A percentile compares a stretch with the other conserved stretches of the same genome.
These are phyloP conservation scores for Dascyllus trimaculatus DNA, from an alignment of 2,113 vertebrate genomes.

Conservation along the genomic window DNA sequence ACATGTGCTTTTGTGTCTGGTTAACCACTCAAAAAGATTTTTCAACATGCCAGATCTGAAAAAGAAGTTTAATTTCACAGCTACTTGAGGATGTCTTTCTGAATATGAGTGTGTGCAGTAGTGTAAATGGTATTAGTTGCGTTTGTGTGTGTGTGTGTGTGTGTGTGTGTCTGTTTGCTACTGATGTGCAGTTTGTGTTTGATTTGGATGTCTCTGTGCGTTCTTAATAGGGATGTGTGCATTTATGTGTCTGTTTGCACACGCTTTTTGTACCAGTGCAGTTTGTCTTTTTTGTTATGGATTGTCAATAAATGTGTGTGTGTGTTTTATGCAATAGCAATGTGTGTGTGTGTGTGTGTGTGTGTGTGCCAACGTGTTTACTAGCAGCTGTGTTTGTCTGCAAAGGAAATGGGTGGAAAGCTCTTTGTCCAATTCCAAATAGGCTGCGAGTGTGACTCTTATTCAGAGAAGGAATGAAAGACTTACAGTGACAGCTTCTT, in stretches of 20 bases:
- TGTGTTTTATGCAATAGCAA: constrained; percentile 1
- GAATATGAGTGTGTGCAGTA: constrained; percentile 41
- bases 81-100: constrained; percentile 73
- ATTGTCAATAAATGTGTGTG: constrained; percentile 50
- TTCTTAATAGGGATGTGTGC: constrained; percentile 17
- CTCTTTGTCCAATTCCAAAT: constrained; percentile 67
- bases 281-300: constrained; percentile 44
- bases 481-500: constrained; percentile 57
- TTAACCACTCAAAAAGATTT: constrained; percentile 69
- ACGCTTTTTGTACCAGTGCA: constrained; percentile 11
- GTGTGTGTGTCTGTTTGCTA: constrained; percentile 3
- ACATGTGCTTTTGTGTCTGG: constrained; percentile 64
- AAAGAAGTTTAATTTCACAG: constrained; percentile 80
- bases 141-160: not conserved
- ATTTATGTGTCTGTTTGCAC: constrained; percentile 26
- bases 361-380: constrained; percentile 41
- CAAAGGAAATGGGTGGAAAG: constrained; percentile 63
- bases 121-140: constrained; percentile 41
- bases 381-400: constrained; percentile 80
- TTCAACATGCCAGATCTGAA: constrained; percentile 64
- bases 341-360: constrained; percentile 11
- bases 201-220: constrained; percentile 1
- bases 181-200: not conserved
- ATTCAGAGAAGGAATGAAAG: constrained; percentile 56
- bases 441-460: constrained; percentile 52